Conservation (phyloP, 1,140 invertebrate species). For the Drosophila lacteicornis region DNA sequence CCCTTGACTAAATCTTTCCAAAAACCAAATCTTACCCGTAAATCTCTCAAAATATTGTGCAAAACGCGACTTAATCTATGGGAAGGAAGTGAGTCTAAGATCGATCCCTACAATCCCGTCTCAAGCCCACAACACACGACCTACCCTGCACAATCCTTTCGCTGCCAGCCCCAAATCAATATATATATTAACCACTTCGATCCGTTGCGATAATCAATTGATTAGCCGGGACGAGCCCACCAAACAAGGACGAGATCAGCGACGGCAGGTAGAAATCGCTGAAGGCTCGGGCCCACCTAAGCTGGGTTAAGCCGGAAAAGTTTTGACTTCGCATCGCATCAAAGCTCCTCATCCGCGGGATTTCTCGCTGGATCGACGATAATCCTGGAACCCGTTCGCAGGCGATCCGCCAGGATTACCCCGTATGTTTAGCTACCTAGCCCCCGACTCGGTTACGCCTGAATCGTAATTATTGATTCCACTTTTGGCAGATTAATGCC, state of each 20-base stretch:
- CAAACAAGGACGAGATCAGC: constrained; percentile 44
- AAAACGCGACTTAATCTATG: constrained; percentile 29
- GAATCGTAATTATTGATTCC: constrained; percentile 52
- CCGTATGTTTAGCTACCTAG: constrained; percentile 46
- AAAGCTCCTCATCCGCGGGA: constrained; percentile 51
- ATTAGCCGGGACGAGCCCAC: constrained; percentile 48
- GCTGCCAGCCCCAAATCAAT: constrained; percentile 15
- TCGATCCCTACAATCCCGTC: constrained; percentile 9
- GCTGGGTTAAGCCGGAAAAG: constrained; percentile 52
- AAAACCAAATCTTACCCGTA: not conserved
- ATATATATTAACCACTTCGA: not conserved
- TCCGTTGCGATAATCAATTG: constrained; percentile 53
- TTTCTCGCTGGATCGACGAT: constrained; percentile 39
- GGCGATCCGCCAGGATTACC: constrained; percentile 26
- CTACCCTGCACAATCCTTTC: constrained; percentile 1
- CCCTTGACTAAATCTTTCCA: not conserved
- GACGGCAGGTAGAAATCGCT: constrained; percentile 28
- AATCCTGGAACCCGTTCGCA: constrained; percentile 16
- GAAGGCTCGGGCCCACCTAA: constrained; percentile 1
- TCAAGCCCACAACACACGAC: constrained; percentile 18
- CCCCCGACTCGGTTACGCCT: constrained; percentile 50
- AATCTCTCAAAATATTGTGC: constrained; percentile 37
- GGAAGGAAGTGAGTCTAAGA: not conserved
- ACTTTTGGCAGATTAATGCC: constrained; percentile 48
- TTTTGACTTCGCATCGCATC: constrained; percentile 46